Base-by-base conservation (phyloP, 2,797 vertebrate species). In the Pogonophryne albipinna region DNA sequence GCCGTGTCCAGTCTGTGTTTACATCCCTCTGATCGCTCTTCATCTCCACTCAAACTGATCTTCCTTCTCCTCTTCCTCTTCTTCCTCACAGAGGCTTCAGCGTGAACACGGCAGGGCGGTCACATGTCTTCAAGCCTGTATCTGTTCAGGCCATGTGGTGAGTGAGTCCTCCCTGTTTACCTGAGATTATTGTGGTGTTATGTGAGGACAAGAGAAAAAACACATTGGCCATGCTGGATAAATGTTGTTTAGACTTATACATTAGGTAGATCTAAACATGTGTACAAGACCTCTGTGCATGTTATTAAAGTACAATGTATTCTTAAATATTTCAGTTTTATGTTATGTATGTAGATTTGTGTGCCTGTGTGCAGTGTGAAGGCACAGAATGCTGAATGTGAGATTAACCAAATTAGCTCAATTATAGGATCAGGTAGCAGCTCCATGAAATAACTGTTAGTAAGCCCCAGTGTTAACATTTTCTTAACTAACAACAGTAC, bases 101-200 rank as follows among this genome's bases (percentile, higher is more conserved):
- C 0, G 95, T 99, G 89, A 98, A 94, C 92, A 98, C 98, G 0
- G 96, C 96, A 0, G 97, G 97, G 58, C 96, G 95, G 72, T 97
- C 97, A 73, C 98, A 97, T 89, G 95, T 99, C 93, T 99, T 99
- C 94, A 99, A 99, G 85, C 98, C 98, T 0, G 98, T 99, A 14
- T 99, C 98, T 0, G 98, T 99, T 65, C 98, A 99, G 93, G 98
- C 98, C 91, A 99, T 99, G 98, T 99, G 98, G 98, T 99, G 90
- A 77, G 98, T 92, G 53, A 66, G 31, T 51, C 53, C 52, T 55
- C 76, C 23, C 10, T 68, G 50, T 73, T 67, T 56, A 50, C 50
- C 50, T 72, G 74, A 17, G 34, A 20, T 55, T 49, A 27, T 10
- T 31, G 10, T 47, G 20, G 17, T 12, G 13, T 10, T 55, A 20